Evolutionary conservation across 2,888 invertebrate species (phyloP).

Genomic region (Scelioninae gen. 2): DNA sequence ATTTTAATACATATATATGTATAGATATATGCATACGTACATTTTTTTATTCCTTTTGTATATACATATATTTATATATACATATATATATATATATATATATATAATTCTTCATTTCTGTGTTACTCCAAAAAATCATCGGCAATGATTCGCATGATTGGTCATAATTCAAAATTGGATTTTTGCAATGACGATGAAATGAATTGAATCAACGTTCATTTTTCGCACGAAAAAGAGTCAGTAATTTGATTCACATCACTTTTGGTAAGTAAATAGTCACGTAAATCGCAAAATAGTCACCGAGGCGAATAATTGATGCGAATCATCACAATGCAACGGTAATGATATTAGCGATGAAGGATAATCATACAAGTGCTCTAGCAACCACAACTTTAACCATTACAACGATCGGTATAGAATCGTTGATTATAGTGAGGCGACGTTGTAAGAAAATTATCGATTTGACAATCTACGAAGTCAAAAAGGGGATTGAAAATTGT

Average conservation of each 20-base stretch:
- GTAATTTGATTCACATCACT: too few relatives aligned
- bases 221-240: conserved; percentile 25
- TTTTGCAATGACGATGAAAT: conserved; percentile 44
- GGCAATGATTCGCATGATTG: conserved; percentile 63
- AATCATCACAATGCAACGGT: conserved; percentile 60
- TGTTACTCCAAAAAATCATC: conserved; percentile 64
- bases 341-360: conserved; percentile 62
- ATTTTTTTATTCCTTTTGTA: neutral
- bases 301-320: conserved; percentile 46
- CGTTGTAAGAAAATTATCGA: conserved; percentile 59
- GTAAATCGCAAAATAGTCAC: conserved; percentile 31
- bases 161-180: conserved; percentile 39
- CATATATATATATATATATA: conserved; percentile 23
- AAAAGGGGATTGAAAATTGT: conserved; percentile 66
- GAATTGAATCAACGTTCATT: conserved; percentile 38
- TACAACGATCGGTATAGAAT: conserved; percentile 55
- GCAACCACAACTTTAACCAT: conserved; percentile 56
- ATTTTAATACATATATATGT: conserved; percentile 51
- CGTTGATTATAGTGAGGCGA: conserved; percentile 57
- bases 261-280: too few relatives aligned
- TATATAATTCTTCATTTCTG: conserved; percentile 61
- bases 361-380: conserved; percentile 60
- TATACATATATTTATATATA: conserved; percentile 1
- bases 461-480: conserved; percentile 64
- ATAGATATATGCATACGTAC: conserved; percentile 31